These are phyloP conservation scores for Zaprionus davidi DNA, from an alignment of 1,140 invertebrate species.

Conservation along the genomic window DNA sequence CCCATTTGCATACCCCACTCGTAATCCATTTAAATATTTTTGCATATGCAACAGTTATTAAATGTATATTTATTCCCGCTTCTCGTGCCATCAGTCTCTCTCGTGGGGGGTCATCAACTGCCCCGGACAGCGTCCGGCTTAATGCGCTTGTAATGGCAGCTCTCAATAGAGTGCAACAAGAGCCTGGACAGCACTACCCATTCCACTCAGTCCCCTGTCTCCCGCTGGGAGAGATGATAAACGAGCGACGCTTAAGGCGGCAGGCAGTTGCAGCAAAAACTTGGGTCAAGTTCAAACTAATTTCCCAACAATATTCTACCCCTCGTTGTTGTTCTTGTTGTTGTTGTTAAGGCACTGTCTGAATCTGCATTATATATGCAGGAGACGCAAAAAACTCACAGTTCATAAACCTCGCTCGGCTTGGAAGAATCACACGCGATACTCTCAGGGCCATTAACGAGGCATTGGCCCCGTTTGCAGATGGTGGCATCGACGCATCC, in stretches of 20 bases:
- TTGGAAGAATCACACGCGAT: not conserved
- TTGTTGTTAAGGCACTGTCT: conserved; percentile 37
- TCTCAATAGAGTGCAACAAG: conserved; percentile 39
- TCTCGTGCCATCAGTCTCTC: conserved; percentile 42
- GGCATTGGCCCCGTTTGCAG: conserved; percentile 63
- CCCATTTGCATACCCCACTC: conserved; percentile 22
- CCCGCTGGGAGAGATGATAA: conserved; percentile 49
- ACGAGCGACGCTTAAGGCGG: conserved; percentile 34
- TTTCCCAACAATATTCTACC: conserved; percentile 49
- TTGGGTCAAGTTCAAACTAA: conserved; percentile 76
- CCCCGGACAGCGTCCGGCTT: conserved; percentile 11
- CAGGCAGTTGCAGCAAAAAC: conserved; percentile 31
- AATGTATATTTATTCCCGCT: conserved; percentile 30
- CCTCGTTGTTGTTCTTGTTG: conserved; percentile 11
- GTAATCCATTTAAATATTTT: conserved; percentile 4
- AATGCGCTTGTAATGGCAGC: conserved; percentile 58
- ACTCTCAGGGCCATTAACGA: conserved; percentile 67
- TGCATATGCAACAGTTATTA: conserved; percentile 59
- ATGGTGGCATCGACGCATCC: conserved; percentile 16
- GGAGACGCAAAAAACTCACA: conserved; percentile 38
- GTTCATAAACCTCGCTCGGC: conserved; percentile 52
- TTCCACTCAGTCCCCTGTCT: not conserved
- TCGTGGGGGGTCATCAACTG: conserved; percentile 22
- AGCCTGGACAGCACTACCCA: conserved; percentile 6
- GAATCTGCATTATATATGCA: conserved; percentile 41